phyloP scores from a whole-genome alignment of 2,113 vertebrate genomes.

The Oxyura jamaicensis region DNA sequence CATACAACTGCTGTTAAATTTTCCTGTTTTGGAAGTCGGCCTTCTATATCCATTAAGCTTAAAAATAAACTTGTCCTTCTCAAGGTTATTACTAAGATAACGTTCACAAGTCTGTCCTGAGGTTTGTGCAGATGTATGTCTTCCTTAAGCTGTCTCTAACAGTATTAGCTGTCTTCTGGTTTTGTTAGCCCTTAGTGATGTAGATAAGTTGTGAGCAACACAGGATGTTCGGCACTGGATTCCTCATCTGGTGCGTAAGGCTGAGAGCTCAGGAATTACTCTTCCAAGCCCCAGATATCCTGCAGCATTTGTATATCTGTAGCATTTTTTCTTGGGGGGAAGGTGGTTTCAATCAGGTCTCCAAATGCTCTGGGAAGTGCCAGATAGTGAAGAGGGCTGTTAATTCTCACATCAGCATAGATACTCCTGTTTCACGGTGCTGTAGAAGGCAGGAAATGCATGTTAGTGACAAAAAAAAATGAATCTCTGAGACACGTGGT shows the following conservation, averaged over 20 bases:
- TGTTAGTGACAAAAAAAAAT: neutral
- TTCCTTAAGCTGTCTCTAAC: neutral
- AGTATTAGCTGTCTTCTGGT: neutral
- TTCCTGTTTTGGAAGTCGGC: neutral
- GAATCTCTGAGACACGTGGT: neutral
- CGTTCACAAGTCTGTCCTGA: neutral
- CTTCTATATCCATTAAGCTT: neutral
- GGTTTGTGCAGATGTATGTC: neutral
- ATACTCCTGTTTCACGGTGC: neutral
- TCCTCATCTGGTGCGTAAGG: neutral
- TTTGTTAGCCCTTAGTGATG: neutral
- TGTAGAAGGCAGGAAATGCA: neutral
- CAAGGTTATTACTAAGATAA: neutral
- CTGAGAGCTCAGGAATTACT: neutral
- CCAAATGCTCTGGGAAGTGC: neutral
- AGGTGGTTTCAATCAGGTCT: neutral
- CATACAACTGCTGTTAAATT: neutral
- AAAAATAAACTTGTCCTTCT: constrained; percentile 2
- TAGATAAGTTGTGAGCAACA: neutral
- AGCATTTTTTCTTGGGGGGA: neutral
- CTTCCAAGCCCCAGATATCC: neutral
- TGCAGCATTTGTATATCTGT: neutral
- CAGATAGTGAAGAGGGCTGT: neutral
- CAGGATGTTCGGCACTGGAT: neutral
- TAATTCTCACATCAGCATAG: neutral